These are phyloP conservation scores for Ptiloglossa arizonensis DNA, from an alignment of 1,140 invertebrate species.

Conservation along the genomic window DNA sequence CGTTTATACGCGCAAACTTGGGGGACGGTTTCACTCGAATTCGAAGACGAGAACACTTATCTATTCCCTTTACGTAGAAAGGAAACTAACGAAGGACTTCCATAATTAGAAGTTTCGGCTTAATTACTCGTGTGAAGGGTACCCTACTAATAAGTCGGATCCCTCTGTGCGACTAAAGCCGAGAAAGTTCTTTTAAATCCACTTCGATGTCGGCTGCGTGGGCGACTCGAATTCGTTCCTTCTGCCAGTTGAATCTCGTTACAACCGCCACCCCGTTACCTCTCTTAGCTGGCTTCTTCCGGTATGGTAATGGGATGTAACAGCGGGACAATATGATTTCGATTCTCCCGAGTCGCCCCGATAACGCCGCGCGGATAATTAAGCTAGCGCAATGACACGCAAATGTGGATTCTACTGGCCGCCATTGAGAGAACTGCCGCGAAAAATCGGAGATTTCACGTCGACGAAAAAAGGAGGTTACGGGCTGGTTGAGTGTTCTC, in stretches of 20 bases:
- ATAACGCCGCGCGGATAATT: conserved; percentile 56
- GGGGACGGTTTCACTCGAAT: conserved; percentile 24
- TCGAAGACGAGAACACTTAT: conserved; percentile 43
- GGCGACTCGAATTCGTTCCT: conserved; percentile 54
- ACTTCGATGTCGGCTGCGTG: conserved; percentile 38
- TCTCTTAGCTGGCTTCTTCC: conserved; percentile 18
- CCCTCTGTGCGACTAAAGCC: conserved; percentile 11
- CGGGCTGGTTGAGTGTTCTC: no score
- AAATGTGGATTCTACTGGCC: conserved; percentile 3
- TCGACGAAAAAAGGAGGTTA: no score
- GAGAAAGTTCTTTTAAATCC: conserved; percentile 33
- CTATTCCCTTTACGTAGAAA: conserved; percentile 42
- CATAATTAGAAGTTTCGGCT: conserved; percentile 68
- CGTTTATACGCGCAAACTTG: background rate
- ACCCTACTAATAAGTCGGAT: conserved; percentile 60
- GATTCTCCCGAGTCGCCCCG: conserved; percentile 41
- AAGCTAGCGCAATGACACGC: conserved; percentile 39
- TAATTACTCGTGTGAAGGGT: conserved; percentile 60
- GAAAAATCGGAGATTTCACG: no score
- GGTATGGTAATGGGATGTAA: conserved; percentile 59
- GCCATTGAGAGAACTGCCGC: no score
- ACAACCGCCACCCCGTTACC: conserved; percentile 37
- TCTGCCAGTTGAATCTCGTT: conserved; percentile 62
- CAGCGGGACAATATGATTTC: conserved; percentile 56
- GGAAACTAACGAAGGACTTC: conserved; percentile 61